Conservation (phyloP, 2,113 vertebrate species). For the Megaceryle torquata region DNA sequence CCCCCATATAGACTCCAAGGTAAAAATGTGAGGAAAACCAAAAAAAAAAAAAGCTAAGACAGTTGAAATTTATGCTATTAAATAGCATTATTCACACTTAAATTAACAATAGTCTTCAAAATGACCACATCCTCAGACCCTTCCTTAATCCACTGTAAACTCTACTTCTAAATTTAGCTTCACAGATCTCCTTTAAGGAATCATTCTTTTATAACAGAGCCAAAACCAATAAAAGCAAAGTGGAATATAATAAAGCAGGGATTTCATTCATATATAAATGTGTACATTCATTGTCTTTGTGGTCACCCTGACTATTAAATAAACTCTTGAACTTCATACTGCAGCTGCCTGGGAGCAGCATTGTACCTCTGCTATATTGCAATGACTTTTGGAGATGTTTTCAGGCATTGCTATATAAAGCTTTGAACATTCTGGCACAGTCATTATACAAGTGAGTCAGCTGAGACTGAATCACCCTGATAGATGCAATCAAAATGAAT, state of each 20-base stretch:
- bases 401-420: constrained; percentile 40
- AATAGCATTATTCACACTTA: not conserved
- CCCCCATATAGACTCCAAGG: not conserved
- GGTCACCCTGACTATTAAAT: not conserved
- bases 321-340: not conserved
- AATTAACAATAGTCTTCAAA: not conserved
- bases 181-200: not conserved
- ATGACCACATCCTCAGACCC: not conserved
- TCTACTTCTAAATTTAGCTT: not conserved
- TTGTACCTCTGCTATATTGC: not conserved
- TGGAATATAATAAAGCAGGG: not conserved
- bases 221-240: not conserved
- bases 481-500: accelerated
- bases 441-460: constrained; percentile 41
- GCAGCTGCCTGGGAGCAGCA: constrained; percentile 6
- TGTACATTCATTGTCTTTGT: not conserved
- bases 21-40: not conserved
- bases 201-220: not conserved
- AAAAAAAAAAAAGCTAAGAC: not conserved
- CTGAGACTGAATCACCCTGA: constrained; percentile 45
- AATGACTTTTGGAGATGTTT: constrained; percentile 23
- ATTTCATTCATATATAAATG: not conserved
- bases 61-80: not conserved
- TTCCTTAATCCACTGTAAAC: not conserved
- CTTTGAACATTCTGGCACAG: not conserved